Base-by-base conservation (phyloP, 2,888 invertebrate genomes). In the Latheticus oryzae region DNA sequence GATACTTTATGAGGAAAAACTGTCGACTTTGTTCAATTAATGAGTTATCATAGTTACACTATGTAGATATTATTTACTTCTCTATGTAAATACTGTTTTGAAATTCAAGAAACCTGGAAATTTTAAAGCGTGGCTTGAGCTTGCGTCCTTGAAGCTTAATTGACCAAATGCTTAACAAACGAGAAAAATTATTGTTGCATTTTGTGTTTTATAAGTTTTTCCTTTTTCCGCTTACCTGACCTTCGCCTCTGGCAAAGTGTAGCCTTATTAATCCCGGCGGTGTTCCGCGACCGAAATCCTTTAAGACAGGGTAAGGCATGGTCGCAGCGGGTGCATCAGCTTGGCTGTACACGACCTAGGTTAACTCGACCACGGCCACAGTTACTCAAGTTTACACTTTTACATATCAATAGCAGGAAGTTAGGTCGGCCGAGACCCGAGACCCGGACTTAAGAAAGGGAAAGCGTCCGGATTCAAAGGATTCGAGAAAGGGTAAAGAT, bases 281-380 rank as follows among this genome's bases (percentile, higher is more conserved):
- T 47, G 55, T 32, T 26, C 24, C 43, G 53, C 45, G 33, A 43
- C 53, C 43, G 33, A 33, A 40, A 48, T 56, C 50, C 56, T 50
- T 35, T 19, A 56, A 56, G 47, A 48, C 24, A 11, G 8, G 35
- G 17, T 30, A 2, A 8, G 15, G 7, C n/a, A 11, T 7, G 17
- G 26, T 28, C 43, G 45, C 45, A 37, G 55, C 32, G 32, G 55
- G 35, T 55, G 48, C 48, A 54, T 50, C 48, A 33, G 30, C 37
- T 53, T 37, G 51, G 42, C 24, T 28, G 76, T 78, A 1, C 73
- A 81, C 59, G 73, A 75, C 3, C 80, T 82, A 16, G 80, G 80
- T 1, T 80, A 80, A 26, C 81, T 81, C 1, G 66, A 81, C n/a
- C 79, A 78, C 58, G 42, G 65, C 63, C 62, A 63, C 66, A 67